These are phyloP conservation scores for Microcaecilia unicolor DNA, from an alignment of 2,797 vertebrate genomes.

Conservation along the genomic window DNA sequence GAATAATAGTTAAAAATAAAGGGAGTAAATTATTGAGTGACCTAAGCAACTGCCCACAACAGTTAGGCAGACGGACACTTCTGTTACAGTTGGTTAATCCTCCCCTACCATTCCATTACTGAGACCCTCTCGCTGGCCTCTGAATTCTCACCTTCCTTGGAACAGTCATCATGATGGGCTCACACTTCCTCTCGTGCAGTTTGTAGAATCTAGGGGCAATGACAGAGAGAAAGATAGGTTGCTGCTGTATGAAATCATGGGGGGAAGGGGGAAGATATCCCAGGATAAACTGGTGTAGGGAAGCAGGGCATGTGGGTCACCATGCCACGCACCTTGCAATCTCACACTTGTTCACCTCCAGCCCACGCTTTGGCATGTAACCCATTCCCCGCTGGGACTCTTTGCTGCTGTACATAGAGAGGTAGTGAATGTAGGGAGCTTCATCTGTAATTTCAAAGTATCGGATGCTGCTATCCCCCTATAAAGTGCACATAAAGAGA, in stretches of 20 bases:
- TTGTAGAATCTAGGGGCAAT: conserved; percentile 75
- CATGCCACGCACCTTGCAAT: conserved; percentile 64
- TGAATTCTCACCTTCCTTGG: conserved; percentile 70
- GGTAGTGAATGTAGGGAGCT: conserved; percentile 76
- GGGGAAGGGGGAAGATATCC: not conserved
- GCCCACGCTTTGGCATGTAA: conserved; percentile 85
- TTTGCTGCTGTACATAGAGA: conserved; percentile 83
- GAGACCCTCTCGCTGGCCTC: not conserved
- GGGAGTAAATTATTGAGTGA: too few relatives aligned
- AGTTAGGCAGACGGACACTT: too few relatives aligned
- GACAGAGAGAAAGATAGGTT: not conserved
- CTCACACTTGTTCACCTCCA: conserved; percentile 89
- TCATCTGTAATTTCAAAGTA: conserved; percentile 87
- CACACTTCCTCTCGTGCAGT: conserved; percentile 80
- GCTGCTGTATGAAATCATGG: too few relatives aligned
- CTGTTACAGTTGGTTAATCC: too few relatives aligned
- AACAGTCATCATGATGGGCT: conserved; percentile 82
- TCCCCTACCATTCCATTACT: too few relatives aligned
- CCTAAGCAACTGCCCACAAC: too few relatives aligned
- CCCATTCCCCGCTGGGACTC: conserved; percentile 86
- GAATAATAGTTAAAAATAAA: too few relatives aligned
- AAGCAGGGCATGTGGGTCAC: not conserved
- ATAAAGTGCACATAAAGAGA: too few relatives aligned
- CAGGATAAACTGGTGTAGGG: not conserved
- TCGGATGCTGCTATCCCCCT: conserved; percentile 88